Percentiles rank a stretch among this genome's conserved stretches.
Evolutionary conservation across 1,140 invertebrate species (phyloP).

Genomic region (Phortica variegata): DNA sequence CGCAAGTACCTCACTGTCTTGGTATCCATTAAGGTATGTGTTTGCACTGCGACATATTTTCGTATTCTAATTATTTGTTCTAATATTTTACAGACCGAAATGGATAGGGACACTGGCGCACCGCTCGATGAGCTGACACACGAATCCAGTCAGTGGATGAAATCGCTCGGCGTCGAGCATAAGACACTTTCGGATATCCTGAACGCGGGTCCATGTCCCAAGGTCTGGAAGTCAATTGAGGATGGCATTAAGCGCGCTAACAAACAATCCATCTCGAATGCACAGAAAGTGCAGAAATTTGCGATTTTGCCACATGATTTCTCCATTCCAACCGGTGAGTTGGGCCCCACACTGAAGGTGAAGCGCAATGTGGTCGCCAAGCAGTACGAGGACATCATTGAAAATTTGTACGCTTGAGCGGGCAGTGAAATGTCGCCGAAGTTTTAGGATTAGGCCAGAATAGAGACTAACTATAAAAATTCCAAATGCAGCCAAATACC

Average conservation of each 20-base stretch:
- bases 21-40: slow-evolving; percentile 76
- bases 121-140: slow-evolving; percentile 71
- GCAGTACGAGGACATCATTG: slow-evolving; percentile 70
- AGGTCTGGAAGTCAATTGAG: slow-evolving; percentile 71
- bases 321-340: slow-evolving; percentile 82
- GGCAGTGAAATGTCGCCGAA: too few relatives aligned
- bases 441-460: too few relatives aligned
- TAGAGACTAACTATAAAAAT: too few relatives aligned
- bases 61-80: not conserved
- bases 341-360: slow-evolving; percentile 86
- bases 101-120: slow-evolving; percentile 66
- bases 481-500: too few relatives aligned
- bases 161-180: slow-evolving; percentile 69
- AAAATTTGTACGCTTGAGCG: slow-evolving; percentile 61
- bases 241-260: slow-evolving; percentile 79
- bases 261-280: slow-evolving; percentile 77
- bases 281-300: slow-evolving; percentile 89
- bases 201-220: slow-evolving; percentile 60
- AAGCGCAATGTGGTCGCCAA: slow-evolving; percentile 71
- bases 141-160: slow-evolving; percentile 70
- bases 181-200: slow-evolving; percentile 74
- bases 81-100: slow-evolving; percentile 36
- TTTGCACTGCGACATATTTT: not conserved
- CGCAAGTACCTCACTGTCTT: slow-evolving; percentile 84
- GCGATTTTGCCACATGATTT: slow-evolving; percentile 84